Conservation (phyloP, 1,140 invertebrate species). For the Chrysoperla carnea region DNA sequence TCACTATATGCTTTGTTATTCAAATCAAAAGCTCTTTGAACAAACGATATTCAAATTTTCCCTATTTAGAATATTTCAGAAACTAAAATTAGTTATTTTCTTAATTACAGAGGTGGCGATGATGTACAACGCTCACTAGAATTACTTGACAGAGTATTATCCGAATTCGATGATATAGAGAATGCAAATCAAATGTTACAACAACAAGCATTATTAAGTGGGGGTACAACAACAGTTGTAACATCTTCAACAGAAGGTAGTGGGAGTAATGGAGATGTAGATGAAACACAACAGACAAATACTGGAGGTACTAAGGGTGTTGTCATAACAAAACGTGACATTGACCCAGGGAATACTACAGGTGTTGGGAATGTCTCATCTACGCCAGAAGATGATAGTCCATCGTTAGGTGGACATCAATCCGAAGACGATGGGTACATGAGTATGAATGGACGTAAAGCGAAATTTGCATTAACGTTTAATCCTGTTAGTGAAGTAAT, state of each 20-base stretch:
- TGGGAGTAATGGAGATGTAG: constrained; percentile 9
- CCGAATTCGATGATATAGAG: constrained; percentile 68
- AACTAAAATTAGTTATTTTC: constrained; percentile 2
- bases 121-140: constrained; percentile 69
- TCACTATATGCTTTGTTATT: no score
- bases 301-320: constrained; percentile 27
- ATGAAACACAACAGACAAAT: constrained; percentile 14
- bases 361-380: constrained; percentile 11
- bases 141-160: constrained; percentile 67
- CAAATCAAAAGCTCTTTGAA: no score
- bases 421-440: constrained; percentile 79
- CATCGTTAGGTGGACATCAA: constrained; percentile 55
- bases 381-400: constrained; percentile 48
- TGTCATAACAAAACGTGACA: constrained; percentile 8
- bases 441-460: constrained; percentile 67
- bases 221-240: constrained; percentile 11
- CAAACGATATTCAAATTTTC: no score
- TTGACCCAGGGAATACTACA: constrained; percentile 22
- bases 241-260: constrained; percentile 1
- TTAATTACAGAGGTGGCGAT: constrained; percentile 50
- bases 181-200: constrained; percentile 24
- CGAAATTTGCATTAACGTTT: constrained; percentile 46
- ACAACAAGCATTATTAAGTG: constrained; percentile 13
- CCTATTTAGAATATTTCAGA: no score
- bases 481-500: constrained; percentile 43